A percentile compares a stretch with the other conserved stretches of the same genome.
Evolutionary conservation across 2,113 vertebrate species (phyloP).

Genomic region (Ictalurus furcatus): DNA sequence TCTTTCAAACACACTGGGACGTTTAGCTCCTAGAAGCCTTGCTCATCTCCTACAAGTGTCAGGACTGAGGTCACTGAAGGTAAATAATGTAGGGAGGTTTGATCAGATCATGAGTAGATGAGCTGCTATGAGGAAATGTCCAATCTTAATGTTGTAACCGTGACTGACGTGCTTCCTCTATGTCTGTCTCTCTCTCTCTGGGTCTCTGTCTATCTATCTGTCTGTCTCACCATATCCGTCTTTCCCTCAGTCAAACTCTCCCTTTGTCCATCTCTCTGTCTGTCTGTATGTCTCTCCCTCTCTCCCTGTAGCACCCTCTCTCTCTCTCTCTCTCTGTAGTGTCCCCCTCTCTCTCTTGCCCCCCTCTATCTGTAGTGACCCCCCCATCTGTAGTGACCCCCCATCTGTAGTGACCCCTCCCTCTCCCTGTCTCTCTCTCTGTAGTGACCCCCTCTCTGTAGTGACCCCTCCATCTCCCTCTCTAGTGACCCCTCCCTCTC

Average conservation of each 20-base stretch:
- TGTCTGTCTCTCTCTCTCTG: background rate
- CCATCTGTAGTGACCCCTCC: too few relatives aligned
- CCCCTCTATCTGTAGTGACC: background rate
- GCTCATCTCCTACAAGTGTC: too few relatives aligned
- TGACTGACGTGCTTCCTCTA: background rate
- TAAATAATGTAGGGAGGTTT: slow-evolving; percentile 20
- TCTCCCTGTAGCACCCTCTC: too few relatives aligned
- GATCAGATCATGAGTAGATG: slow-evolving; percentile 7
- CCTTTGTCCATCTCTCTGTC: background rate
- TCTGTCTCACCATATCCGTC: background rate
- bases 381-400: too few relatives aligned
- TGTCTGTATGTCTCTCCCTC: background rate
- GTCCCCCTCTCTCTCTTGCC: background rate
- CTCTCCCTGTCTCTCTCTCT: too few relatives aligned
- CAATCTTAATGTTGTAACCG: background rate
- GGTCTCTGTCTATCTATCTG: background rate
- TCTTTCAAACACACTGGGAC: background rate
- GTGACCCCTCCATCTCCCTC: background rate
- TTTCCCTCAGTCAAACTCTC: background rate
- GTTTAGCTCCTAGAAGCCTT: background rate
- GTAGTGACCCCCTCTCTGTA: background rate
- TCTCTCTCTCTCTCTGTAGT: background rate
- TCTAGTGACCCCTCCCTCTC: too few relatives aligned
- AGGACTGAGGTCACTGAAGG: slow-evolving; percentile 12
- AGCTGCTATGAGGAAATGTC: background rate